Percentiles rank a stretch among this genome's conserved stretches.
phyloP scores from a whole-genome alignment of 2,797 vertebrate species.

The Rhynchotus rufescens region DNA sequence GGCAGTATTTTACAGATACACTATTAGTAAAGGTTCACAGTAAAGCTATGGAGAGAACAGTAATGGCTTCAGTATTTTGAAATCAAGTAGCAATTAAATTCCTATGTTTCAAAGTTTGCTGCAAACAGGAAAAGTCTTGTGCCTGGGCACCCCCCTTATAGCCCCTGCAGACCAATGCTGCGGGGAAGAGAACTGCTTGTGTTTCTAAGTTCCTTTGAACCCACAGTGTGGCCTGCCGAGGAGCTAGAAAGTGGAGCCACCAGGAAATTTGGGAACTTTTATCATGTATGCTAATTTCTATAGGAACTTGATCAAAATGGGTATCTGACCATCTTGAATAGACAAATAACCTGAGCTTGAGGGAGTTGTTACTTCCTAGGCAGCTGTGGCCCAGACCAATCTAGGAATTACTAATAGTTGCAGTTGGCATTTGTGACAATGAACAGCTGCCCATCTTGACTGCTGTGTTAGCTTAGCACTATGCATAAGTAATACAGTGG shows the following conservation, averaged over 20 bases:
- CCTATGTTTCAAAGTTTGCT: not conserved
- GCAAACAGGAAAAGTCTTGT: not conserved
- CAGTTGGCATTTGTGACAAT: not conserved
- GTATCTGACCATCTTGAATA: not conserved
- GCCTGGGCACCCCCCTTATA: not conserved
- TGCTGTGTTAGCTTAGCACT: not conserved
- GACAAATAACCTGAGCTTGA: not conserved
- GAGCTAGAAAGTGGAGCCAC: not conserved
- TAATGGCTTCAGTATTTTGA: not conserved
- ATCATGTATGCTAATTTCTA: not conserved
- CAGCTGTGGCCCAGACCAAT: not conserved
- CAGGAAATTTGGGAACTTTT: not conserved
- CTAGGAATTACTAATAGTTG: not conserved
- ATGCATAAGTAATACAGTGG: not conserved
- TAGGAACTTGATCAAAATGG: not conserved
- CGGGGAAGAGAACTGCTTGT: not conserved
- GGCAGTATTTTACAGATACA: not conserved
- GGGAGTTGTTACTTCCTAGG: not conserved
- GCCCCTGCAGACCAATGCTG: not conserved
- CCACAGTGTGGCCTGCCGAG: not conserved
- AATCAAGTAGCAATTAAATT: not conserved
- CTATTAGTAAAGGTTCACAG: not conserved
- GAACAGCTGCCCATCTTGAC: not conserved
- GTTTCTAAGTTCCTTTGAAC: constrained; percentile 19
- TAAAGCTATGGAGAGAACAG: not conserved